Evolutionary conservation across 2,888 invertebrate species (phyloP), one percentile per base, ranked within the genome.

Genomic region (Hemistola chrysoprasaria): DNA sequence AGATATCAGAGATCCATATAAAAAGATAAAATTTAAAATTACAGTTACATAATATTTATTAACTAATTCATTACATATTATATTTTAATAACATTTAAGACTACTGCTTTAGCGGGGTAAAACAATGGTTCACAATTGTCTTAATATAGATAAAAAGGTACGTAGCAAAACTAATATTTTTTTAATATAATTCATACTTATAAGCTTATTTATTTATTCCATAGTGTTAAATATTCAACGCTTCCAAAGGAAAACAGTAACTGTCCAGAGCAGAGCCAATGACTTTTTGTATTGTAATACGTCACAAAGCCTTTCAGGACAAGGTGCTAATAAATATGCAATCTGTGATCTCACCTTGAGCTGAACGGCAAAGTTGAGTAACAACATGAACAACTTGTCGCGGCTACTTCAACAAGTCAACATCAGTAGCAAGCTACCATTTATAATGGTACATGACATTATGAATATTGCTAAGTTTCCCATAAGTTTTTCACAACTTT

Each of bases 301-400:
- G 56, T 58, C 59, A 64, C 58, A 63, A 60, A 53, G 46, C 44
- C 40, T 64, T 71, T 63, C 67, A 62, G 66, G 65, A 64, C 68
- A 70, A 69, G 59, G 67, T 47, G 48, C 54, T 66, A 62, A 65
- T 71, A 63, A 59, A 69, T 67, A 74, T 75, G 65, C 75, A 71
- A 71, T 62, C 64, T 68, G 63, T 34, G 25, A 22, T 33, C 62
- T 72, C 65, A 67, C 51, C 51, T 51, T 52, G 46, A 54, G 41
- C 30, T 32, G 16, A 57, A 59, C 57, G 54, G 52, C 56, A 47
- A 45, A 52, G 62, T 74, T 71, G 69, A 66, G 64, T 65, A 71
- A 69, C n/a, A n/a, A n/a, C 56, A 3, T 16, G 16, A 16, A 16
- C 36, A 32, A 30, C 32, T 32, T 28, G 41, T 41, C 30, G 9